Evolutionary conservation across 2,888 invertebrate species (phyloP).

Genomic region (Sinopyrophorus schimmeli): DNA sequence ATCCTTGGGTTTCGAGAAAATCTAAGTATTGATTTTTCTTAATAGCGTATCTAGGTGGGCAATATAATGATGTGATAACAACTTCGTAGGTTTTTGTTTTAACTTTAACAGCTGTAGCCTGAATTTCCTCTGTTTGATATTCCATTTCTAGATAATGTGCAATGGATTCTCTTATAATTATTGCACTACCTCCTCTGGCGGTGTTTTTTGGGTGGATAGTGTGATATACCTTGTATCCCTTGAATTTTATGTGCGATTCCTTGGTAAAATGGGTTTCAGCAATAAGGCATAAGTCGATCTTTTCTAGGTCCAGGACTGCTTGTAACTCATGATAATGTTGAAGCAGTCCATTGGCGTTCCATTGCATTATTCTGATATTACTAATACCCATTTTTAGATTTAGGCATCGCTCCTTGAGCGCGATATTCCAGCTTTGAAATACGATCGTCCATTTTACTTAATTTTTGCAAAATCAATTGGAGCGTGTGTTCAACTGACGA

Average conservation of each 20-base stretch:
- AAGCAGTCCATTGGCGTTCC: slow-evolving; percentile 35
- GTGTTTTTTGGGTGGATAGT: no score
- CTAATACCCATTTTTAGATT: slow-evolving; percentile 21
- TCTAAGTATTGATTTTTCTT: slow-evolving; percentile 14
- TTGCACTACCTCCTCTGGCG: no score
- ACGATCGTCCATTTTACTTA: slow-evolving; percentile 28
- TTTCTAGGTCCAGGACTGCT: slow-evolving; percentile 29
- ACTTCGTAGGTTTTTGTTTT: slow-evolving; percentile 18
- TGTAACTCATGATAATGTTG: slow-evolving; percentile 33
- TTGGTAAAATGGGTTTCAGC: slow-evolving; percentile 36
- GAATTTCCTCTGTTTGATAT: slow-evolving; percentile 24
- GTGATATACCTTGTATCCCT: slow-evolving; percentile 30
- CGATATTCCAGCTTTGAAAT: slow-evolving; percentile 23
- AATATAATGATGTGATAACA: slow-evolving; percentile 16
- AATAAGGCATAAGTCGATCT: slow-evolving; percentile 34
- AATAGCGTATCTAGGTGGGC: slow-evolving; percentile 22
- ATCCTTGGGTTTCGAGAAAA: slow-evolving; percentile 12
- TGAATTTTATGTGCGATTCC: slow-evolving; percentile 31
- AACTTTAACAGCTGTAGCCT: slow-evolving; percentile 20
- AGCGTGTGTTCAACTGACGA: no score
- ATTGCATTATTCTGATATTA: slow-evolving; percentile 26
- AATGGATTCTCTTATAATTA: no score
- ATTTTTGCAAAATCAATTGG: slow-evolving; percentile 18
- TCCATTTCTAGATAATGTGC: no score
- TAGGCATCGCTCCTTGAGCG: slow-evolving; percentile 30